Evolutionary conservation across 2,888 invertebrate genomes (phyloP).

Genomic region (Tuta absoluta): DNA sequence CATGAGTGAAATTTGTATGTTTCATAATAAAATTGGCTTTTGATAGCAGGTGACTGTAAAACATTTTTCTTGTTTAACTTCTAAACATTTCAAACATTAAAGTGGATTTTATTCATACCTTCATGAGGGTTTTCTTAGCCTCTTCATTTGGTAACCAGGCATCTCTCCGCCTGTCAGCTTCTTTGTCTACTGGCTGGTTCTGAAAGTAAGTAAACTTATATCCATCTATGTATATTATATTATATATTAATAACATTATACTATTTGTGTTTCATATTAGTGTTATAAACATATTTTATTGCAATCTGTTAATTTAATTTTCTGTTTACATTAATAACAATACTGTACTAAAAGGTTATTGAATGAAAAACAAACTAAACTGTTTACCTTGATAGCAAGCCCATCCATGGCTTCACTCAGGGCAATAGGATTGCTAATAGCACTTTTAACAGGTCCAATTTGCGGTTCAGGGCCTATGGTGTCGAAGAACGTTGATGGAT

Average conservation of each 20-base stretch:
- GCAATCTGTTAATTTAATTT: no score
- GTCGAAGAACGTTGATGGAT: constrained; percentile 77
- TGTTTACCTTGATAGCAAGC: constrained; percentile 61
- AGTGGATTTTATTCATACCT: constrained; percentile 48
- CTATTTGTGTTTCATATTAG: no score
- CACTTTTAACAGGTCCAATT: constrained; percentile 54
- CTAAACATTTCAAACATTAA: no score
- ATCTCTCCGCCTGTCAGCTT: constrained; percentile 83
- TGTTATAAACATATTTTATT: no score
- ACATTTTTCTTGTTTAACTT: no score
- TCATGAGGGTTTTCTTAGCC: constrained; percentile 85
- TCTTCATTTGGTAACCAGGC: constrained; percentile 91
- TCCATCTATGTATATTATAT: background rate
- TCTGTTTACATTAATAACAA: no score
- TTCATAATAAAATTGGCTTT: no score
- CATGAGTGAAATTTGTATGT: background rate
- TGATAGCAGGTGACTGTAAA: no score
- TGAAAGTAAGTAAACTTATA: constrained; percentile 40
- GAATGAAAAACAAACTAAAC: no score
- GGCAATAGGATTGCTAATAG: constrained; percentile 49
- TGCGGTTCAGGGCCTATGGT: constrained; percentile 71
- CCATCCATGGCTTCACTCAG: constrained; percentile 68
- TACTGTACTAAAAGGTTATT: no score
- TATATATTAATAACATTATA: no score
- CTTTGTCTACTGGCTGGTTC: constrained; percentile 77